Evolutionary conservation across 92 coral and sea anemone species (phyloP), one percentile per base, ranked within the genome.

Genomic region (Epizoanthus fatuus): DNA sequence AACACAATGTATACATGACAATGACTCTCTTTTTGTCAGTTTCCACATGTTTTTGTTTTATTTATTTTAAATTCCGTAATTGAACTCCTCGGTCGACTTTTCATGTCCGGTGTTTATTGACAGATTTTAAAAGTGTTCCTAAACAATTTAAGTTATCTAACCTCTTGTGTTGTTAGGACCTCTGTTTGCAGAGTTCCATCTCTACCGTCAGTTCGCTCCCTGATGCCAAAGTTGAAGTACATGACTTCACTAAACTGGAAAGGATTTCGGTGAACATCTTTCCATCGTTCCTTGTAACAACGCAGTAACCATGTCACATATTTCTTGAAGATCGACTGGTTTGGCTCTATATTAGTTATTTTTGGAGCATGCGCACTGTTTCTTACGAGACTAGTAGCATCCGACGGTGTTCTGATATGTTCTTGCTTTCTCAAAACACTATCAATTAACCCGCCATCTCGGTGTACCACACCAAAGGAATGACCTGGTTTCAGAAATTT

Each of bases 251-350:
- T 29, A 29, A 29, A 29, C 2, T 29, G 0, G 35, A 29, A 29
- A 29, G 1, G 35, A 29, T 2, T 29, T 29, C 35, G 2, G 35
- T 29, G 35, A 29, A 29, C 35, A 29, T 29, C 35, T 29, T 29
- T 29, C 35, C 2, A 29, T 29, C 35, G 35, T 29, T 29, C 35
- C 19, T 17, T 19, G 66, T 60, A 60, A 29, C 19, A 10, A 15
- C 10, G 66, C 16, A 19, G 66, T 19, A 60, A 29, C 66, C 66
- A 60, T 2, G 66, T 60, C 22, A 29, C 66, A 60, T 15, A 60
- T 19, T 60, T 60, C 66, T 60, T 60, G 19, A 60, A 60, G 16
- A 60, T 60, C 66, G 22, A 60, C 66, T 60, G 66, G 22, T 60
- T 19, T 2, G 66, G 66, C 66, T 60, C 66, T 19, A 60, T 4